Conservation (phyloP, 2,113 vertebrate species). For the Eonycteris spelaea region DNA sequence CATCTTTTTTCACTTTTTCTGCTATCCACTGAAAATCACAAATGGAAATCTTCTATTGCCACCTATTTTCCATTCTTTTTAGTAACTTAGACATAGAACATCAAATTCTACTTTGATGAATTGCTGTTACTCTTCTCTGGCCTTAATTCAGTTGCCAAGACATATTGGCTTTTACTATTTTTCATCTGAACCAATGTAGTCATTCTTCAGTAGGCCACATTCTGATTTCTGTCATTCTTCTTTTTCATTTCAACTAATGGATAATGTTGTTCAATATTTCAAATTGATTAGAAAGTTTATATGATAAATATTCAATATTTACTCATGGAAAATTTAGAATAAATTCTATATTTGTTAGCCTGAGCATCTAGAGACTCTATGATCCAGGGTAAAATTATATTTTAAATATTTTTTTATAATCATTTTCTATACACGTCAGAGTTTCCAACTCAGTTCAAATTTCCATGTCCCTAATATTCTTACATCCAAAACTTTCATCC, state of each 20-base stretch:
- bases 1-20: neutral
- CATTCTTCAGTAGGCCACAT: fast-evolving
- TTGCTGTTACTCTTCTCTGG: neutral
- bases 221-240: neutral
- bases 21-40: neutral
- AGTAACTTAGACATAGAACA: neutral
- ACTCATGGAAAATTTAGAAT: neutral
- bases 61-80: neutral
- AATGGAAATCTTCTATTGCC: neutral
- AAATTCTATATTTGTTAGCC: neutral
- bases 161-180: neutral
- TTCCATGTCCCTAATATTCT: neutral
- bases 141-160: neutral
- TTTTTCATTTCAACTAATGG: neutral
- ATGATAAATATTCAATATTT: neutral
- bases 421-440: neutral
- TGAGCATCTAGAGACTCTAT: neutral
- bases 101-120: neutral
- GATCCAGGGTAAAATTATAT: neutral
- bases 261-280: neutral
- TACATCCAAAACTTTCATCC: neutral
- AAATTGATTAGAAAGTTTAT: neutral
- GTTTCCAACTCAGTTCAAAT: neutral
- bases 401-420: neutral
- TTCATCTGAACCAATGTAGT: neutral